Evolutionary conservation across 2,113 vertebrate species (phyloP), one percentile per base, ranked within the genome.

Genomic region (Chauna torquata): DNA sequence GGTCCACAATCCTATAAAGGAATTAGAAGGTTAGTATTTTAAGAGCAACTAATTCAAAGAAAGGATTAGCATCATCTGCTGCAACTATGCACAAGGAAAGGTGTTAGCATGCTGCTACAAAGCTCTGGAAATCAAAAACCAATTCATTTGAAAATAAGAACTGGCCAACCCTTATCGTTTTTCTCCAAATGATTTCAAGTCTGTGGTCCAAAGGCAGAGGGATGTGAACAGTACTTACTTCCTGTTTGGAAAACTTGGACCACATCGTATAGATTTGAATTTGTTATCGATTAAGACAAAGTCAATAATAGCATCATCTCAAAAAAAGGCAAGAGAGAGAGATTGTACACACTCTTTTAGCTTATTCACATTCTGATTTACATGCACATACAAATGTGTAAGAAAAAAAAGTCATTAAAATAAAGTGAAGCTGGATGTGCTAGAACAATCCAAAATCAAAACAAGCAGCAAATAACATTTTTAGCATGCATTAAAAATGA

Each of bases 91-190:
- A 89, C 45, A 50, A 85, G 74, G 82, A 94, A 74, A 59, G 76
- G 54, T 61, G 84, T 97, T 97, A 97, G 95, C 38, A 74, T 25
- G 30, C 88, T 89, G 79, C 91, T 91, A 94, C 81, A 88, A 82
- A 97, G 92, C 52, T 71, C 47, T 65, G 42, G 78, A 97, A 95
- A 94, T 76, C 89, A 91, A 97, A 98, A 98, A 98, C 98, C 98
- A 98, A 98, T 98, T 98, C 98, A 98, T 98, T 98, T 97, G 80
- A 81, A 94, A 93, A 45, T 22, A 95, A 92, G 77, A 94, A 92
- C 59, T 61, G 74, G 86, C 77, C 82, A 96, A 76, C 70, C 68
- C 64, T 96, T 93, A 88, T 85, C 11, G 85, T 86, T 94, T 91
- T 88, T 78, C 82, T 94, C 82, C 19, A 6, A 82, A 94, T 75